Conservation (phyloP, 2,888 invertebrate genomes). For the Onthophagus sagittarius region DNA sequence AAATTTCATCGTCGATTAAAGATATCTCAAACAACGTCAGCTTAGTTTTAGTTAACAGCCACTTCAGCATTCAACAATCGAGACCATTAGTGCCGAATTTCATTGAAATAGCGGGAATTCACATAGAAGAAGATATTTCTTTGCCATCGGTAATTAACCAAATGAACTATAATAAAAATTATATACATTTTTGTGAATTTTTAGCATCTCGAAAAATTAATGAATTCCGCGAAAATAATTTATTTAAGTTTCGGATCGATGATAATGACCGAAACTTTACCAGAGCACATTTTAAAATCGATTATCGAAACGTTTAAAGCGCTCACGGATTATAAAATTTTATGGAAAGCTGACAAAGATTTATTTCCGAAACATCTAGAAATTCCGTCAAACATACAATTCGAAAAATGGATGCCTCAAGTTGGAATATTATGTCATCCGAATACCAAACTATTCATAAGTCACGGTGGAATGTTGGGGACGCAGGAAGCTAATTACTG, state of each 20-base stretch:
- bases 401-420: conserved; percentile 56
- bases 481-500: conserved; percentile 46
- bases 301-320: conserved; percentile 52
- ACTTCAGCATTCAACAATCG: conserved; percentile 55
- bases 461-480: conserved; percentile 51
- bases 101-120: conserved; percentile 57
- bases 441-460: conserved; percentile 47
- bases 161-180: not conserved
- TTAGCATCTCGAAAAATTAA: conserved; percentile 35
- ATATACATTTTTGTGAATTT: conserved; percentile 10
- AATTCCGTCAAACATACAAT: conserved; percentile 50
- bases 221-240: conserved; percentile 45
- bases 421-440: conserved; percentile 53
- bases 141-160: conserved; percentile 33
- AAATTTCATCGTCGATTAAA: conserved; percentile 36
- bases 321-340: conserved; percentile 49
- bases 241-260: conserved; percentile 60
- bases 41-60: conserved; percentile 55
- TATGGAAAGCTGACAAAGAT: conserved; percentile 53
- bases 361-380: conserved; percentile 46
- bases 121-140: conserved; percentile 41
- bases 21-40: conserved; percentile 52
- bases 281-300: conserved; percentile 47
- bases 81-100: conserved; percentile 54
- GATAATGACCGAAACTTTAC: conserved; percentile 54